Percentiles rank a stretch among this genome's conserved stretches.
Evolutionary conservation across 1,140 invertebrate genomes (phyloP).

Genomic region (Dendroctonus ponderosae): DNA sequence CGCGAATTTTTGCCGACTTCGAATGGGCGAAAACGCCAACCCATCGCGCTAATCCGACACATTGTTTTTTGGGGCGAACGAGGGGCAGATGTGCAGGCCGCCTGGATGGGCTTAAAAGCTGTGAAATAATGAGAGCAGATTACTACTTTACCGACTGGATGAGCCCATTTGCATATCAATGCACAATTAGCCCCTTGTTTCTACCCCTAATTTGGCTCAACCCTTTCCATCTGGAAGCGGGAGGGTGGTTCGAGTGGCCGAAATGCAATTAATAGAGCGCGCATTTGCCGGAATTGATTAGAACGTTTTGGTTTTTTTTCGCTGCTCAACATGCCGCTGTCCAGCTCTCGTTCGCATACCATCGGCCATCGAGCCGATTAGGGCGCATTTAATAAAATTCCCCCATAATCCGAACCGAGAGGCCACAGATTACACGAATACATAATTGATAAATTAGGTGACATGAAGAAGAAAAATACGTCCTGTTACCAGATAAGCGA

Average conservation of each 20-base stretch:
- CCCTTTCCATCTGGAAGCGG: neutral
- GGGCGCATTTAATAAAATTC: neutral
- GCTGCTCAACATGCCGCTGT: too few relatives aligned
- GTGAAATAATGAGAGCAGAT: conserved; percentile 48
- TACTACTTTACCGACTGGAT: conserved; percentile 46
- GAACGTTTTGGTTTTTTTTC: neutral
- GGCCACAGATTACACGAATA: conserved; percentile 8
- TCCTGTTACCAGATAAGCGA: conserved; percentile 26
- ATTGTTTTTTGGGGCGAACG: conserved; percentile 19
- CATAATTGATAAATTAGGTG: conserved; percentile 31
- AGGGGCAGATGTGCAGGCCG: conserved; percentile 41
- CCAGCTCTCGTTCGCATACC: neutral
- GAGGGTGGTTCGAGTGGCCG: too few relatives aligned
- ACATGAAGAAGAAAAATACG: conserved; percentile 28
- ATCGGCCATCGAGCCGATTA: neutral
- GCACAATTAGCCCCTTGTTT: conserved; percentile 43
- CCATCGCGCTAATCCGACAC: conserved; percentile 10
- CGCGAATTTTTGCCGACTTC: neutral
- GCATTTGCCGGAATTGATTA: neutral
- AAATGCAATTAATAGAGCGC: neutral
- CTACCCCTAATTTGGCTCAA: conserved; percentile 19
- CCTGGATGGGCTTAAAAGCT: conserved; percentile 44
- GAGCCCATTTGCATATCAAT: conserved; percentile 48
- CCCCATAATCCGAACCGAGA: too few relatives aligned
- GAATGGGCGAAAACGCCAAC: too few relatives aligned